These are phyloP conservation scores for Microcebus lehilahytsara DNA, from an alignment of 2,113 vertebrate species.

Conservation along the genomic window DNA sequence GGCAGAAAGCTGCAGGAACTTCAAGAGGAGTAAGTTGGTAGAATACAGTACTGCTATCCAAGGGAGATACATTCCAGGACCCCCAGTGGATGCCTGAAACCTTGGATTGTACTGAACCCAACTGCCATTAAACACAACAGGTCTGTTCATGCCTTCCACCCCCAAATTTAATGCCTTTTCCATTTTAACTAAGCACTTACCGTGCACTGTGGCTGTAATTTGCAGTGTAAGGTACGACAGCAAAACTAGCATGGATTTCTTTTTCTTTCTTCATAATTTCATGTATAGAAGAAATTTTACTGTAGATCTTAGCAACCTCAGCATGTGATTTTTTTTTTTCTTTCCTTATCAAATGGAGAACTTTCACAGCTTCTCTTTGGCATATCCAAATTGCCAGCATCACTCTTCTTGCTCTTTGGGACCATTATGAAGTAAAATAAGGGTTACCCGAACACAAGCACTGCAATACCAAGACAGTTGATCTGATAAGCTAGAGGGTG, in stretches of 20 bases:
- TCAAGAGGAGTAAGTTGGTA: background rate
- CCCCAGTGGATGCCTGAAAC: background rate
- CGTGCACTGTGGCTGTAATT: background rate
- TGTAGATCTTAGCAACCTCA: background rate
- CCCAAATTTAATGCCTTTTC: background rate
- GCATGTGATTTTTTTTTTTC: background rate
- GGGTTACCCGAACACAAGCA: background rate
- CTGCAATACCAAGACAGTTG: background rate
- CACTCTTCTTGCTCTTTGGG: background rate
- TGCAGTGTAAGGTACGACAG: background rate
- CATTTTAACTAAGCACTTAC: background rate
- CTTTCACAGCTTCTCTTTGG: background rate
- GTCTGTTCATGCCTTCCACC: background rate
- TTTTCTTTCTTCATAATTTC: background rate
- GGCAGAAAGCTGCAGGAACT: background rate
- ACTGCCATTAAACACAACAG: background rate
- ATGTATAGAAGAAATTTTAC: background rate
- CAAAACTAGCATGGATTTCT: background rate
- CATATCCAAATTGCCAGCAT: background rate
- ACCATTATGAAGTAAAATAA: background rate
- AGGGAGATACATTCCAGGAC: background rate
- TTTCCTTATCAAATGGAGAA: background rate
- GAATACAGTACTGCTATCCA: background rate
- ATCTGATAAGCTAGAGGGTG: background rate
- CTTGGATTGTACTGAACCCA: background rate